A percentile compares a stretch with the other conserved stretches of the same genome.
These are phyloP conservation scores for Pentalonia nigronervosa DNA, from an alignment of 1,140 invertebrate genomes.

Conservation along the genomic window DNA sequence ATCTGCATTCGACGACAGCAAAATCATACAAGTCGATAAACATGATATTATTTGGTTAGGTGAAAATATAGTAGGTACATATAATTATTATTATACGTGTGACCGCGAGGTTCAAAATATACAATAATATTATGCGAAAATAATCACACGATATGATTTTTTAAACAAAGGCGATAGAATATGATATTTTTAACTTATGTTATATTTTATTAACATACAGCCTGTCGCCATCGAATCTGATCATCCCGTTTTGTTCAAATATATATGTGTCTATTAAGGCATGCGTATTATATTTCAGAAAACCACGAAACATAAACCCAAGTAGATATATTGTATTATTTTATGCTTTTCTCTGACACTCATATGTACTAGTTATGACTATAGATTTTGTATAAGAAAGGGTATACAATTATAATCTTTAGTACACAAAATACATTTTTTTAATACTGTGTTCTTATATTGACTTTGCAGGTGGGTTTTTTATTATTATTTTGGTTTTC, in stretches of 20 bases:
- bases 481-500: neutral
- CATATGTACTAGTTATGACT: neutral
- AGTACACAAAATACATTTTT: neutral
- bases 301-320: neutral
- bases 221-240: neutral
- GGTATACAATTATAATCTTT: neutral
- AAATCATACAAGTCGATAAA: neutral
- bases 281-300: neutral
- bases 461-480: neutral
- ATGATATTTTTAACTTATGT: neutral
- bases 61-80: neutral
- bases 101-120: neutral
- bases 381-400: neutral
- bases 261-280: neutral
- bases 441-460: neutral
- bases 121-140: neutral
- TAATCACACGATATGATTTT: neutral
- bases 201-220: neutral
- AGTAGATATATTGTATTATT: neutral
- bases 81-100: neutral
- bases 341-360: neutral
- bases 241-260: constrained; percentile 4
- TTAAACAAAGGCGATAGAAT: neutral
- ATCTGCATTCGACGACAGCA: neutral
- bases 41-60: neutral